Base-by-base conservation (phyloP, 2,888 invertebrate genomes). In the Hirtodrosophila histrioides region DNA sequence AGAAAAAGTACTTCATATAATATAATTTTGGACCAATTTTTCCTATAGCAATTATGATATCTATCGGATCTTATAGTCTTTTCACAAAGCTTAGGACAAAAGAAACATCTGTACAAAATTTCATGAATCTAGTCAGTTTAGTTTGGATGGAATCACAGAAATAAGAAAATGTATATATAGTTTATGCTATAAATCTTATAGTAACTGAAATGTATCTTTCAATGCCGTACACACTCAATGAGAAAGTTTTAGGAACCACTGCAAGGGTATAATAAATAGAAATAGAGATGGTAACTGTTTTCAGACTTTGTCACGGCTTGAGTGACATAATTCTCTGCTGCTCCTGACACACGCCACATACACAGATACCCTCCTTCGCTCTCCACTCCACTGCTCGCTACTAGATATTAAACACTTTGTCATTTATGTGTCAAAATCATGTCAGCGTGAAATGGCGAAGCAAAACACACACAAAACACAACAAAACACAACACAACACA, bases 391-490 rank as follows among this genome's bases (percentile, higher is more conserved):
- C 45, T 43, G 10, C 45, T n/a, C 7, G 2, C 60, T 27, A 45
- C 64, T 57, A 67, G 74, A 77, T 78, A 79, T 72, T 79, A 83
- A 80, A 65, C 73, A 83, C 78, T 86, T 80, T 84, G 84, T 84
- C 72, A 83, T 79, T 86, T 83, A 66, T 79, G 71, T 86, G 80
- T 77, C 80, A 83, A 73, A 83, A 80, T 69, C 77, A 70, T 85
- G 86, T 74, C 69, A 67, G 75, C 72, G 60, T 74, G 57, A 71
- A 70, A 79, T 60, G 62, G 49, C 60, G 50, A 56, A 62, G 57
- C 36, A 44, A 37, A 31, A 50, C 35, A 62, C 12, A 44, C 9
- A 54, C 11, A 44, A 31, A 23, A 9, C 12, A 49, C 33, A 35
- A 46, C 39, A 53, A 54, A 24, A 40, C 10, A 55, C 11, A 44